Conservation (phyloP, 2,888 invertebrate genomes). For the Microchrysa polita region DNA sequence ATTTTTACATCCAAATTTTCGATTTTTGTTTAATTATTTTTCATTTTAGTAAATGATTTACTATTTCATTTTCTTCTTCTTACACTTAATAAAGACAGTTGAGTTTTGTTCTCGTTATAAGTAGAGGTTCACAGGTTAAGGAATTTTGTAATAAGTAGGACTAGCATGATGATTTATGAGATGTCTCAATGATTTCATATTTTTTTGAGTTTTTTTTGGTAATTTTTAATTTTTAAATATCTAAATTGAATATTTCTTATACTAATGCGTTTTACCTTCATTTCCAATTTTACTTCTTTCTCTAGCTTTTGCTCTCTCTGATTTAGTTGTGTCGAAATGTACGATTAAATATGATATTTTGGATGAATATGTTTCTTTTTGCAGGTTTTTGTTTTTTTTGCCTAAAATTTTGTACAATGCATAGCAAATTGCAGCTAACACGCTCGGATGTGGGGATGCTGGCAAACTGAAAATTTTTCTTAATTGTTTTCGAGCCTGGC, state of each 20-base stretch:
- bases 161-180: conserved; percentile 26
- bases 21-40: not conserved
- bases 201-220: conserved; percentile 7
- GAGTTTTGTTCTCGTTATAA: not conserved
- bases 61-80: conserved; percentile 5
- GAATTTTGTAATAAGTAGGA: not conserved
- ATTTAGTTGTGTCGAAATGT: conserved; percentile 46
- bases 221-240: conserved; percentile 28
- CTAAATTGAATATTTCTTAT: conserved; percentile 12
- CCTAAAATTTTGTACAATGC: conserved; percentile 24
- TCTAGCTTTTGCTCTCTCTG: conserved; percentile 36
- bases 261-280: not conserved
- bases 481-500: not conserved
- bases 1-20: conserved; percentile 6
- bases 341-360: conserved; percentile 44
- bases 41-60: not conserved
- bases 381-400: conserved; percentile 9
- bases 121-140: conserved; percentile 25
- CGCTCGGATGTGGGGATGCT: not conserved
- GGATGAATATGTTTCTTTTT: conserved; percentile 34
- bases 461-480: not conserved
- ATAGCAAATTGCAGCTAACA: not conserved
- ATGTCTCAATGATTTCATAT: not conserved
- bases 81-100: conserved; percentile 13
- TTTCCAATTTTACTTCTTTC: not conserved